Evolutionary conservation across 2,113 vertebrate genomes (phyloP), one percentile per base, ranked within the genome.

Genomic region (Chionodraco myersi): DNA sequence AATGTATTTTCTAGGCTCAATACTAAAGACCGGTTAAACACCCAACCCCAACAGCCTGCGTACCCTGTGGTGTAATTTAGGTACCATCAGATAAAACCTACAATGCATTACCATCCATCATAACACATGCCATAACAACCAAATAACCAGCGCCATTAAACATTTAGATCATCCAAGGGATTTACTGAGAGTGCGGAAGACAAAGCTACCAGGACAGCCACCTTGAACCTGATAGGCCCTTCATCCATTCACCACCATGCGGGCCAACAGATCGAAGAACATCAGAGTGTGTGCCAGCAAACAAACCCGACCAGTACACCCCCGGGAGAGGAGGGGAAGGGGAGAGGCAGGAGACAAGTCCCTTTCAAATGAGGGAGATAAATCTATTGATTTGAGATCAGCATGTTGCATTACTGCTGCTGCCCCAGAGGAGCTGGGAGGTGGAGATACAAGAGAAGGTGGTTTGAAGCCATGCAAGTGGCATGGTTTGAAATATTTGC

Each of bases 301-400:
- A 93, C 86, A 91, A 92, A 82, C 74, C 90, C 79, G 67, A 49
- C 49, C 84, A 75, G 88, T 30, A 41, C 76, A 80, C 88, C 89
- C 91, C 78, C 4, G 82, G 86, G 85, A 92, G 66, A 41, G 54
- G 79, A 86, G 80, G 76, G 81, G 70, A 85, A 84, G 54, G 64
- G 66, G 68, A 84, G 75, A 73, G 79, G 76, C 73, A 75, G 15
- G 11, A 75, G 67, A 84, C 73, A 49, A 79, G 75, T 76, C 85
- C 75, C 65, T 79, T 44, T 64, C 30, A 81, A 82, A 85, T 77
- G 75, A 88, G 75, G 75, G 87, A 89, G 89, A 92, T 89, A 92
- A 93, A 93, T 90, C 78, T 94, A 94, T 95, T 92, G 93, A 95
- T 93, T 83, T 87, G 72, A 79, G 89, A 93, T 90, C 83, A 91